Conservation (phyloP, 2,888 invertebrate genomes). For the Aphodius granarius region DNA sequence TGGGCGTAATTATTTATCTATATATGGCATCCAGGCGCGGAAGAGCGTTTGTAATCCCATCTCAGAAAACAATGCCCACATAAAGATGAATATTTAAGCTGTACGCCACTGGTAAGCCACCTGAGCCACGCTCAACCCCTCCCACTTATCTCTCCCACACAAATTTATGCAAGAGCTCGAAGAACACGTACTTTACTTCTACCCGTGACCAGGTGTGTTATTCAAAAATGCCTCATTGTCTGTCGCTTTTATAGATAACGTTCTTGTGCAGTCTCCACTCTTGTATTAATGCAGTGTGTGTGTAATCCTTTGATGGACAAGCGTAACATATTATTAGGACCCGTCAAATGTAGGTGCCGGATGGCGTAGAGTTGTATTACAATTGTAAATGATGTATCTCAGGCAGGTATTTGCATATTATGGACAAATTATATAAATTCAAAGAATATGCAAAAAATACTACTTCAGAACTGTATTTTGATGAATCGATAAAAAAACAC, state of each 20-base stretch:
- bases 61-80: background rate
- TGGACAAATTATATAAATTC: background rate
- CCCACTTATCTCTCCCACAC: background rate
- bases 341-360: background rate
- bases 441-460: no score
- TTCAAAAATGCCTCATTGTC: background rate
- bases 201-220: background rate
- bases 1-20: background rate
- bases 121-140: constrained; percentile 14
- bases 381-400: background rate
- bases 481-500: no score
- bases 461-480: no score
- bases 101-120: constrained; percentile 25
- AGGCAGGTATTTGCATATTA: background rate
- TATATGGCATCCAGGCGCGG: background rate
- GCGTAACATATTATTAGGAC: background rate
- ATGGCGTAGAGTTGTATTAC: background rate
- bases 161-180: background rate
- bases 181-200: background rate
- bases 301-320: background rate
- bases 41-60: background rate
- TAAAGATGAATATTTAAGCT: constrained; percentile 28
- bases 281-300: background rate
- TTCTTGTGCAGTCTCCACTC: no score
- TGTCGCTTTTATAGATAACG: background rate